Base-by-base conservation (phyloP, 2,888 invertebrate species). In the Palloptera scutellata region DNA sequence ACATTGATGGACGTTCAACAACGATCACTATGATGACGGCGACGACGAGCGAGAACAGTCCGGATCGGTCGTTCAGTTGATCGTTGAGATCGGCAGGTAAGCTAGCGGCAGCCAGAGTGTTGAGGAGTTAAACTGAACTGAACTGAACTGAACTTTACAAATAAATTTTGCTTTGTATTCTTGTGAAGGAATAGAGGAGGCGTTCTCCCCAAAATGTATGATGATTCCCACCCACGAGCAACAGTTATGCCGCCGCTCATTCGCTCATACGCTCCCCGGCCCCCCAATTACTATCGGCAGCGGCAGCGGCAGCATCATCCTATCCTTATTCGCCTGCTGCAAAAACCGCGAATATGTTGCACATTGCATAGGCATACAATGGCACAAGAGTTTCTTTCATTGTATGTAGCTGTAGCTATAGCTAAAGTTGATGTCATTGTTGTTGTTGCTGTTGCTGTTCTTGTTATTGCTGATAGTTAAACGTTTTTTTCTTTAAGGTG, bases 141-240 rank as follows among this genome's bases (percentile, higher is more conserved):
- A 30, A 30, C 61, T 42, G 40, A 55, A 60, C 58, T 73, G 75
- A 69, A 71, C 42, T 54, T 62, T 43, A 20, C 43, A 53, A 20
- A 42, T 12, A 43, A 52, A 42, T 62, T 67, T 64, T 54, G 45
- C 70, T 55, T 60, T 45, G 55, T 65, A 65, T 62, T 64, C 63
- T 68, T 71, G 67, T 70, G 63, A 54, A 61, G 64, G 75, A 78
- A 82, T 80, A 81, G 81, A 81, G 83, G 81, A 2, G 83, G 80
- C 78, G 72, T 81, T 76, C 70, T 77, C 79, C 82, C 81, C 77
- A 82, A 81, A 82, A 81, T 82, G 83, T 80, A 81, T 80, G 83
- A 81, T 80, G 83, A 82, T 81, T 81, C 81, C 81, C 81, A 81
- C 81, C 81, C 83, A 81, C 81, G 81, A 81, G 81, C 81, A 76